phyloP scores from a whole-genome alignment of 2,113 vertebrate species.

The Tachycineta bicolor region DNA sequence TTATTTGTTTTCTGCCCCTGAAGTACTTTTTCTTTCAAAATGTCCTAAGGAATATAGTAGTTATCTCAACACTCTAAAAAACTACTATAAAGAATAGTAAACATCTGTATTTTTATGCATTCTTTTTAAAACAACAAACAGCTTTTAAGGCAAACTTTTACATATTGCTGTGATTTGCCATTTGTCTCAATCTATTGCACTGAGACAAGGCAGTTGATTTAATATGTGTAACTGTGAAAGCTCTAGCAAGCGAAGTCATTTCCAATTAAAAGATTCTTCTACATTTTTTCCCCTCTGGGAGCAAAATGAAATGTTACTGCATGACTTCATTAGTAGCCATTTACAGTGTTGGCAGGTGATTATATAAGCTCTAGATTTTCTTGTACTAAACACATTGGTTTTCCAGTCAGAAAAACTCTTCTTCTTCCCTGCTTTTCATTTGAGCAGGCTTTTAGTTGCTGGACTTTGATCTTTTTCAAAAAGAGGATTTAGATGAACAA shows the following conservation, averaged over 20 bases:
- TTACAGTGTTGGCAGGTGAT: conserved; percentile 51
- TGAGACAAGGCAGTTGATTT: not conserved
- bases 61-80: not conserved
- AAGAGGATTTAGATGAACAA: not conserved
- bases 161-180: not conserved
- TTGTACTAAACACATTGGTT: not conserved
- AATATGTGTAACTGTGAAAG: not conserved
- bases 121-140: not conserved
- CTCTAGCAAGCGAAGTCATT: conserved; percentile 13
- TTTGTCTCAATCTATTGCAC: not conserved
- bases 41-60: not conserved
- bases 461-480: not conserved
- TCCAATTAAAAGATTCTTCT: conserved; percentile 26
- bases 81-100: not conserved
- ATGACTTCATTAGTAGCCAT: conserved; percentile 53
- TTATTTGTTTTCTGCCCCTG: not conserved
- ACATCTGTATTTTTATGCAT: not conserved
- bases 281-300: conserved; percentile 4
- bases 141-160: not conserved
- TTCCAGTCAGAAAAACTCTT: not conserved
- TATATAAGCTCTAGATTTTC: conserved; percentile 44
- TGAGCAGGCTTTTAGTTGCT: not conserved
- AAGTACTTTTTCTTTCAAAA: not conserved
- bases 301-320: conserved; percentile 45
- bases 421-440: conserved; percentile 11